Percentiles rank a stretch among this genome's conserved stretches.
These are phyloP conservation scores for Diarsia mendica DNA, from an alignment of 2,888 invertebrate genomes.

Conservation along the genomic window DNA sequence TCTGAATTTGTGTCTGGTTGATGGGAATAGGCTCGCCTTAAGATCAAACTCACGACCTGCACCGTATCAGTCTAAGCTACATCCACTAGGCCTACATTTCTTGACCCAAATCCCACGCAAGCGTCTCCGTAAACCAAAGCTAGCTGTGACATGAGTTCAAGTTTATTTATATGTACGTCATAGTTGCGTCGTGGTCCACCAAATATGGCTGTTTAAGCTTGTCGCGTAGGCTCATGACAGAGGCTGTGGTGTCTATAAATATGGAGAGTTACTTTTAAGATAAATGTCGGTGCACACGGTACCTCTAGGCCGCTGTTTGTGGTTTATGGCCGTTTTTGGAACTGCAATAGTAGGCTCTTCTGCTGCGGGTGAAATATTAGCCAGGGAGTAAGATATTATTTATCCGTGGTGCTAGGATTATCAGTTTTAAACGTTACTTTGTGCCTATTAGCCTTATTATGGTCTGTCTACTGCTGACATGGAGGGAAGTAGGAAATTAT, in stretches of 20 bases:
- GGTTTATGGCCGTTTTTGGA: slow-evolving; percentile 16
- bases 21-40: no score
- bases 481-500: no score
- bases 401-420: neutral
- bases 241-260: slow-evolving; percentile 34
- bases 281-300: slow-evolving; percentile 55
- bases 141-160: slow-evolving; percentile 21
- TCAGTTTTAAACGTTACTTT: neutral
- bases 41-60: neutral
- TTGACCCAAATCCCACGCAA: slow-evolving; percentile 19
- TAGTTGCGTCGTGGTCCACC: slow-evolving; percentile 35
- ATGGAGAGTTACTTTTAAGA: slow-evolving; percentile 30
- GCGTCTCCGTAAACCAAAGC: neutral
- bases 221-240: slow-evolving; percentile 41
- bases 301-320: neutral
- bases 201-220: slow-evolving; percentile 35
- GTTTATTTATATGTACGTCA: slow-evolving; percentile 51
- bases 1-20: no score
- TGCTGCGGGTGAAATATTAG: neutral
- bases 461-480: neutral
- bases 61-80: neutral
- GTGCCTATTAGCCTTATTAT: neutral
- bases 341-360: neutral
- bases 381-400: neutral
- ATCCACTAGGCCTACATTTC: neutral